These are phyloP conservation scores for Agrotis ipsilon DNA, from an alignment of 2,888 invertebrate species.

Conservation along the genomic window DNA sequence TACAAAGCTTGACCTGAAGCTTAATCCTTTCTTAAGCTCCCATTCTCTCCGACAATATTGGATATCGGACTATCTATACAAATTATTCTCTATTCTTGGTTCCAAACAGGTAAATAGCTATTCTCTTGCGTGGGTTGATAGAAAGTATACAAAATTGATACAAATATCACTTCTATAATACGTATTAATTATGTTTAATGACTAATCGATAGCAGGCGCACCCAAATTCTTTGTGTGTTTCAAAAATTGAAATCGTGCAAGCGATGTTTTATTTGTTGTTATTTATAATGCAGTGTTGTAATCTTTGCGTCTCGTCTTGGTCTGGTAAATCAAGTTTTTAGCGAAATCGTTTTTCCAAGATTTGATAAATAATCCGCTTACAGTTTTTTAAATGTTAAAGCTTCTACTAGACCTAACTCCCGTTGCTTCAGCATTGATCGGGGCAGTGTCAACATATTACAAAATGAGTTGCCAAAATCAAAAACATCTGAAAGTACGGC, in stretches of 20 bases:
- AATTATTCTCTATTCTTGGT: slow-evolving; percentile 47
- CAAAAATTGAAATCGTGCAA: slow-evolving; percentile 44
- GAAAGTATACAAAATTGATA: slow-evolving; percentile 66
- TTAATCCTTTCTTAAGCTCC: slow-evolving; percentile 40
- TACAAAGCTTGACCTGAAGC: slow-evolving; percentile 52
- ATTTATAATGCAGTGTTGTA: slow-evolving; percentile 42
- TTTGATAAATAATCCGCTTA: slow-evolving; percentile 10
- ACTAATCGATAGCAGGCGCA: slow-evolving; percentile 53
- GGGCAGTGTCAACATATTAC: neutral
- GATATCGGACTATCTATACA: slow-evolving; percentile 35
- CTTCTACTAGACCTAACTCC: no score
- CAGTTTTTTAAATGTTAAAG: no score
- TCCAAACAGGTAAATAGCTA: slow-evolving; percentile 53
- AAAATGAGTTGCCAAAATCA: slow-evolving; percentile 11
- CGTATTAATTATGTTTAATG: slow-evolving; percentile 66
- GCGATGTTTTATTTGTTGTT: slow-evolving; percentile 42
- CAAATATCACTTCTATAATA: slow-evolving; percentile 65
- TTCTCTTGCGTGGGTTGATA: slow-evolving; percentile 62
- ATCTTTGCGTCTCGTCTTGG: slow-evolving; percentile 30
- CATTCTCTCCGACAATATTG: slow-evolving; percentile 45
- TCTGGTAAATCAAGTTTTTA: slow-evolving; percentile 46
- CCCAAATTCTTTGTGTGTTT: slow-evolving; percentile 57
- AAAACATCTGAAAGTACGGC: neutral
- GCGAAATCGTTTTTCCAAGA: neutral
- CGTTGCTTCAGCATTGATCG: neutral